Base-by-base conservation (phyloP, 2,888 invertebrate genomes). In the Plebejus melissa region DNA sequence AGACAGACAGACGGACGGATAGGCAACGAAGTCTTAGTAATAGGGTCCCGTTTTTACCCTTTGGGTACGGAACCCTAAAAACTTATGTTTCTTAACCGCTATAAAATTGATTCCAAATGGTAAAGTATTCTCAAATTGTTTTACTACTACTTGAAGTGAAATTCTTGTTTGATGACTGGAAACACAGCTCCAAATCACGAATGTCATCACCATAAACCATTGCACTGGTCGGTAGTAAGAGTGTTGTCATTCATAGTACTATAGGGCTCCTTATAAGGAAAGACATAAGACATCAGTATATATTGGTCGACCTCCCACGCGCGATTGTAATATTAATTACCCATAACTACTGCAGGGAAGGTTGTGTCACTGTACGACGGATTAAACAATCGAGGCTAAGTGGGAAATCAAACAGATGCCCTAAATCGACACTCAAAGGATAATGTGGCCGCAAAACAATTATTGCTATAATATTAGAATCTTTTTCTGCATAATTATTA, bases 291-390 rank as follows among this genome's bases (percentile, higher is more conserved):
- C 80, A 80, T 80, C 80, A 78, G 80, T 79, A 82, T 85, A 82
- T 81, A 82, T 85, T 82, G 83, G 84, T 81, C 85, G 91, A 91
- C 91, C 93, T 87, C 92, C 90, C 92, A 87, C 87, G 83, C 81
- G 80, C 82, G 82, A 87, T 88, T 87, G 88, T 87, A 84, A 80
- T 79, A 76, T 76, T 89, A 91, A 91, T 89, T 88, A 90, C 83
- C 87, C 83, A 87, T 90, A 87, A 86, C 87, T 50, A 71, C 28
- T 71, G 16, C 50, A 72, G 72, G 50, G 50, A 50, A 72, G 50
- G 72, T 72, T 54, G 50, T 69, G 69, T 38, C 36, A 16, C 36
- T 41, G 3, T 41, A 70, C 70, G 38, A 69, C 16, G 41, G n/a
- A 70, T 70, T 41, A 38, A 41, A 41, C 22, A 22, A 70, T 70